These are phyloP conservation scores for Odontocerum albicorne DNA, from an alignment of 2,888 invertebrate species.

Conservation along the genomic window DNA sequence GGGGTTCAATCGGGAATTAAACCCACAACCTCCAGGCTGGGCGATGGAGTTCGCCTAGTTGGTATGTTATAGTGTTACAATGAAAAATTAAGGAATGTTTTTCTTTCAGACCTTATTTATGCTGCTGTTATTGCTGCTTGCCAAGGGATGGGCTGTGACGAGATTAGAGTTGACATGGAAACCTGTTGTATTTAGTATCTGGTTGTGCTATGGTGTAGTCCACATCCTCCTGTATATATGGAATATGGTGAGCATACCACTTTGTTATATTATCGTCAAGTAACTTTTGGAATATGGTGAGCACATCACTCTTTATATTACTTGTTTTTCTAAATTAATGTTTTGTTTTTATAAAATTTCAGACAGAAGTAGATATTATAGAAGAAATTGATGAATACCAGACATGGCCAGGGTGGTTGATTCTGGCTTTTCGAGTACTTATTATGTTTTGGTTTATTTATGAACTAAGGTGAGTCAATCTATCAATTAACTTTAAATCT, in stretches of 20 bases:
- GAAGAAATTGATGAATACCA: slow-evolving; percentile 97
- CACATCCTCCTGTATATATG: slow-evolving; percentile 93
- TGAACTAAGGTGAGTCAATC: slow-evolving; percentile 53
- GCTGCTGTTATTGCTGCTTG: slow-evolving; percentile 85
- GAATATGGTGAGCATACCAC: slow-evolving; percentile 89
- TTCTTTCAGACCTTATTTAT: slow-evolving; percentile 84
- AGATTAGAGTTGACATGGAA: slow-evolving; percentile 87
- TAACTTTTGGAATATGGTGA: too few species aligned
- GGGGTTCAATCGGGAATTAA: too few species aligned
- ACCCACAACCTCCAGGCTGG: too few species aligned
- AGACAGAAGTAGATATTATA: slow-evolving; percentile 95
- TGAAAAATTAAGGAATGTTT: too few species aligned
- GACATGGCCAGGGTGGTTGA: slow-evolving; percentile 96
- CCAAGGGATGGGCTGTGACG: slow-evolving; percentile 97
- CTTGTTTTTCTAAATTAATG: too few species aligned
- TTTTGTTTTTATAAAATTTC: too few species aligned
- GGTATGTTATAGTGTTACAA: too few species aligned
- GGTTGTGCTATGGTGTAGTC: slow-evolving; percentile 89
- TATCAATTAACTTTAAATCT: neutral
- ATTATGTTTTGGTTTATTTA: slow-evolving; percentile 91
- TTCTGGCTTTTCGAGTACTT: slow-evolving; percentile 79
- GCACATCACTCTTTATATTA: too few species aligned
- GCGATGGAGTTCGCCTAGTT: too few species aligned
- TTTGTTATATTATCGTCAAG: too few species aligned
- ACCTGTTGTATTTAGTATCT: slow-evolving; percentile 80